Conservation (phyloP, 1,140 invertebrate genomes). For the Caenorhabditis inopinata region DNA sequence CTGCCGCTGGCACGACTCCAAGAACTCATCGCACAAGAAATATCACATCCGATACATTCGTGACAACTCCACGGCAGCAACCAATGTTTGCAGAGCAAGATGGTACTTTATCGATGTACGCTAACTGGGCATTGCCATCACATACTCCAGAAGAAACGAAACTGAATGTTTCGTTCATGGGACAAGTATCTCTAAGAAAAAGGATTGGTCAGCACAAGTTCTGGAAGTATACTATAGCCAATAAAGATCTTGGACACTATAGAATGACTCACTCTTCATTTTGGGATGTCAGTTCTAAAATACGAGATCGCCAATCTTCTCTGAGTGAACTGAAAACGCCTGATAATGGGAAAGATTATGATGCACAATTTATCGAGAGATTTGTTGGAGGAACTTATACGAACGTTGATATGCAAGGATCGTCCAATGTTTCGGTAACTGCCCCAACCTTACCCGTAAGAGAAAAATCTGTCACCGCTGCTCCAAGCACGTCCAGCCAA, state of each 20-base stretch:
- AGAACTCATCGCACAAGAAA: not conserved
- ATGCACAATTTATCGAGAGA: constrained; percentile 11
- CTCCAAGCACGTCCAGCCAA: not conserved
- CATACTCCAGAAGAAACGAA: constrained; percentile 48
- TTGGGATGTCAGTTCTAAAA: constrained; percentile 57
- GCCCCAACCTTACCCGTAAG: not conserved
- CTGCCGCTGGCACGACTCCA: not conserved
- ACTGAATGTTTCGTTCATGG: constrained; percentile 47
- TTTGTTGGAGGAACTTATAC: not conserved
- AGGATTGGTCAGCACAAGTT: constrained; percentile 36
- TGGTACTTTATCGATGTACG: constrained; percentile 91
- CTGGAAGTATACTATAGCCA: constrained; percentile 73
- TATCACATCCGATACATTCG: constrained; percentile 81
- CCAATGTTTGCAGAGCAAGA: constrained; percentile 82
- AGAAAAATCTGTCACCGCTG: not conserved
- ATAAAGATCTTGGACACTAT: constrained; percentile 68
- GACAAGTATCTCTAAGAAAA: constrained; percentile 47
- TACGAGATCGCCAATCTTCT: constrained; percentile 3
- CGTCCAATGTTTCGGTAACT: not conserved
- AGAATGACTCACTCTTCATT: constrained; percentile 76
- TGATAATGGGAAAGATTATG: not conserved
- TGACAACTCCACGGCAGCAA: constrained; percentile 83
- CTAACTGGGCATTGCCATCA: constrained; percentile 76
- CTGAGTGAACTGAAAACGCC: not conserved
- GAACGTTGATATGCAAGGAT: not conserved